Conservation (phyloP, 2,888 invertebrate genomes). For the Drosophila colorata region DNA sequence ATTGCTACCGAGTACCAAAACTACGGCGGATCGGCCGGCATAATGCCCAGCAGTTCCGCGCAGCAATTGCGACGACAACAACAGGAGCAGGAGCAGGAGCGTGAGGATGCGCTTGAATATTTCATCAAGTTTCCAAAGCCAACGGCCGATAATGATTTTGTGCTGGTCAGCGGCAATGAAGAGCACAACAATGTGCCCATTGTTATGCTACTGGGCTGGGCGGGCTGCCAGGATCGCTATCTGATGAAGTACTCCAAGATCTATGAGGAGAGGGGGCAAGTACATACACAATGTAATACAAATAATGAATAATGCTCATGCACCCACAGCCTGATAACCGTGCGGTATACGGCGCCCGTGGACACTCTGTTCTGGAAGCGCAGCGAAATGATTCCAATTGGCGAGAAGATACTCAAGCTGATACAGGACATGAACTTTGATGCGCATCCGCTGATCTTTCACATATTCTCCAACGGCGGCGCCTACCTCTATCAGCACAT, state of each 20-base stretch:
- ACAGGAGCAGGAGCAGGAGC: conserved; percentile 30
- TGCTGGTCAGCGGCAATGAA: conserved; percentile 85
- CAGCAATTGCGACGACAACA: conserved; percentile 5
- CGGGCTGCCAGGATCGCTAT: conserved; percentile 92
- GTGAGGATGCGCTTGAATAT: conserved; percentile 87
- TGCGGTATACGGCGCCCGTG: conserved; percentile 90
- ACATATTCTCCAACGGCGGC: conserved; percentile 91
- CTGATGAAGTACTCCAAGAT: conserved; percentile 92
- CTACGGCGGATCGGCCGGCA: conserved; percentile 43
- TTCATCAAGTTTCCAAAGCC: conserved; percentile 88
- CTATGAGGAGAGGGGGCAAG: conserved; percentile 91
- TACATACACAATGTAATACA: conserved; percentile 12
- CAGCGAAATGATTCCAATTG: conserved; percentile 87
- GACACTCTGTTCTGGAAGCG: conserved; percentile 89
- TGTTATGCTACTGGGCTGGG: conserved; percentile 92
- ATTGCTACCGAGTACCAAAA: conserved; percentile 44
- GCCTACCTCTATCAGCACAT: conserved; percentile 90
- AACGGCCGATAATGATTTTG: conserved; percentile 85
- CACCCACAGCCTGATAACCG: conserved; percentile 88
- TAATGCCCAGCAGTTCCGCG: conserved; percentile 20
- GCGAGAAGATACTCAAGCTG: conserved; percentile 88
- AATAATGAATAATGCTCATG: neutral
- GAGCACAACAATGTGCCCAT: conserved; percentile 89
- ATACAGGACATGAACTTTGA: conserved; percentile 89
- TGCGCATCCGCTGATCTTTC: conserved; percentile 90